Evolutionary conservation across 2,113 vertebrate genomes (phyloP).

Genomic region (Phalacrocorax brasilianus): DNA sequence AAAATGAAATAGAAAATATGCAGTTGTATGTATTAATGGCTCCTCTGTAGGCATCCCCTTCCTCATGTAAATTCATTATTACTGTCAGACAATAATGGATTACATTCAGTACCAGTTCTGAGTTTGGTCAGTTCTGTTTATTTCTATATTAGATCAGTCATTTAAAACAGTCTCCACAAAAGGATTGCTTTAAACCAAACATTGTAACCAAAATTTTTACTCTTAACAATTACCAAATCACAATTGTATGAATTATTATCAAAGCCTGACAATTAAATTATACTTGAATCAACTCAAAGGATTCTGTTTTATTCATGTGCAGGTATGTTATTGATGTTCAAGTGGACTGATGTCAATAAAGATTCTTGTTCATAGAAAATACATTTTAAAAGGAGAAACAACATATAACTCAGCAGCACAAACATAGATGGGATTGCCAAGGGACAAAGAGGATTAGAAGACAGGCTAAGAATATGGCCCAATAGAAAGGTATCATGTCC

Average conservation of each 20-base stretch:
- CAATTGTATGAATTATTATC: background rate
- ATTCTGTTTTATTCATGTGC: background rate
- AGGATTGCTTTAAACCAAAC: background rate
- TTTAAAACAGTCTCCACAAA: background rate
- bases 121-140: background rate
- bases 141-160: background rate
- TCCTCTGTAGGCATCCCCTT: background rate
- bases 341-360: background rate
- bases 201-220: background rate
- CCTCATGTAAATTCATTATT: background rate
- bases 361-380: background rate
- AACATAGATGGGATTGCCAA: background rate
- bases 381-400: background rate
- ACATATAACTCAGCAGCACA: background rate
- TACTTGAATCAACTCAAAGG: background rate
- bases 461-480: conserved; percentile 1
- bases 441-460: conserved; percentile 23
- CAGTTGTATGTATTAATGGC: background rate
- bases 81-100: background rate
- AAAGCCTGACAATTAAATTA: background rate
- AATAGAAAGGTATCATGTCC: background rate
- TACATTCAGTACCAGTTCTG: background rate
- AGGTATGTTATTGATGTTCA: background rate
- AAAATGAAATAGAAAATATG: background rate
- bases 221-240: background rate